Conservation (phyloP, 2,888 invertebrate species). For the Myopa testacea region DNA sequence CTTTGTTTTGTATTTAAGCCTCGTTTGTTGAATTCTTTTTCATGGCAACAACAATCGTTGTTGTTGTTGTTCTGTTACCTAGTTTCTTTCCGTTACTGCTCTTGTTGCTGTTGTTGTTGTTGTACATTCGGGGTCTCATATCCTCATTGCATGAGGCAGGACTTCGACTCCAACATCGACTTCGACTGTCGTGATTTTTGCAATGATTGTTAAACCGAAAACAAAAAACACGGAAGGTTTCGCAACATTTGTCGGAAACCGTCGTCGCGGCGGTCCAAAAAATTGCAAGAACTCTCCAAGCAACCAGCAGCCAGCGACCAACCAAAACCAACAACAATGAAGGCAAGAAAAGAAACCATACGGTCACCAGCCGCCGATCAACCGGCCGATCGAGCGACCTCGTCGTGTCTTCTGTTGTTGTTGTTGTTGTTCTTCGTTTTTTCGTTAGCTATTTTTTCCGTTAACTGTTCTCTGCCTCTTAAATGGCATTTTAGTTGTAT, state of each 20-base stretch:
- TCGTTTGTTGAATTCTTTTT: constrained; percentile 35
- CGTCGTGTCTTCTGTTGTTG: constrained; percentile 30
- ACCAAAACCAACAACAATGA: not conserved
- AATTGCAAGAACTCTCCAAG: not conserved
- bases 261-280: constrained; percentile 32
- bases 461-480: constrained; percentile 5
- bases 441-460: constrained; percentile 13
- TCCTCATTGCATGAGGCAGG: constrained; percentile 23
- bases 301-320: too few species aligned
- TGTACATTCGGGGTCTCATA: not conserved
- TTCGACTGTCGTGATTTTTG: constrained; percentile 35
- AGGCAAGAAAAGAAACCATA: not conserved
- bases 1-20: constrained; percentile 28
- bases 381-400: not conserved
- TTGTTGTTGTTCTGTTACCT: not conserved
- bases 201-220: constrained; percentile 16
- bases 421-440: not conserved
- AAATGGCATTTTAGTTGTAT: constrained; percentile 32
- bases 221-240: not conserved
- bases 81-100: not conserved
- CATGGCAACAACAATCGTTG: not conserved
- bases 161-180: constrained; percentile 12
- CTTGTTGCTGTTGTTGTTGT: not conserved
- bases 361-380: too few species aligned
- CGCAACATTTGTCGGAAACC: constrained; percentile 22